Evolutionary conservation across 1,140 invertebrate species (phyloP), one percentile per base, ranked within the genome.

Genomic region (Sarcophaga bullata): DNA sequence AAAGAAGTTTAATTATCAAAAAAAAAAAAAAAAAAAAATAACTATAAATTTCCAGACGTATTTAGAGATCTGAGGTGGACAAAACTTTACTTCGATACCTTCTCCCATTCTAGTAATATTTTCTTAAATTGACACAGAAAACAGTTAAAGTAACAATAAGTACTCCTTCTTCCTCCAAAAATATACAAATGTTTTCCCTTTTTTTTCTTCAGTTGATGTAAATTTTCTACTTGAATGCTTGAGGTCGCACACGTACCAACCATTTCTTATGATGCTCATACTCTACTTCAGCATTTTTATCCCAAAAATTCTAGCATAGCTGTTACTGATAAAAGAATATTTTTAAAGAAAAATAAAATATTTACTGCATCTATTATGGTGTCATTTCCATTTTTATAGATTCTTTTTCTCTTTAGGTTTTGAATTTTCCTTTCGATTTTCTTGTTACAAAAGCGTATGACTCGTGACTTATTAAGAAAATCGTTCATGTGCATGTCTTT

Each of bases 211-310:
- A 19, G 48, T 47, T 75, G 46, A 8, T 47, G 73, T 50, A 76
- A 76, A 49, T 76, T 76, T 76, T 76, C 73, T n/a, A 50, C 73
- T 50, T 76, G 73, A 76, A 76, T n/a, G 73, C 73, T 50, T 76
- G 73, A 76, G n/a, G 46, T 47, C 25, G 3, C 15, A 73, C 73
- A 73, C 73, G 73, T 73, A 73, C 25, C 19, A 73, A 11, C 62
- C 9, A 72, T 25, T 72, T 19, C 58, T 68, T 37, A 73, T 25
- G 68, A 1, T 0, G 17, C 6, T 11, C 19, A 68, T 68, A 19
- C 25, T 73, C 15, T 73, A 46, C 25, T 25, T 19, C 47, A 13
- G 25, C 62, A 9, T 3, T 73, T 10, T 73, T 73, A 5, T 73
- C 17, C 68, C 46, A 11, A 13, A 7, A n/a, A 4, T 68, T 4